Base-by-base conservation (phyloP, 2,113 vertebrate species). In the Oryzias javanicus region DNA sequence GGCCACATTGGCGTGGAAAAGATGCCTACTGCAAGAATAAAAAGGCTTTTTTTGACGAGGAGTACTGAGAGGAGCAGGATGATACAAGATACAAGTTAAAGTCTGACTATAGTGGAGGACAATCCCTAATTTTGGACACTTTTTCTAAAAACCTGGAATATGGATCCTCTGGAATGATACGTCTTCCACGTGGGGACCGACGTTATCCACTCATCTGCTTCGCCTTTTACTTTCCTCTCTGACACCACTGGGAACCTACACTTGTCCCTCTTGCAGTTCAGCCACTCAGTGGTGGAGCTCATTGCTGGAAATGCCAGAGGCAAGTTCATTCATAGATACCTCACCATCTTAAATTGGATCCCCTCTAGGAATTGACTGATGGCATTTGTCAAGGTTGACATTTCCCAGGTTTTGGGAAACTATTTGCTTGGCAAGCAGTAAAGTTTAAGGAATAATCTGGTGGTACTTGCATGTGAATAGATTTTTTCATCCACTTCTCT, bases 351-450 rank as follows among this genome's bases (percentile, higher is more conserved):
- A 68, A 84, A 83, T 65, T 79, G 81, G 70, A 83, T 60, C 55
- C 42, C 55, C 27, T 22, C 60, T 18, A 57, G 51, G 64, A 72
- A 73, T 77, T 69, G 71, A 74, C 72, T 27, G 67, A 56, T 40
- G 72, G 67, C 74, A 74, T 66, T 78, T 76, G 73, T 89, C 62
- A 86, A 81, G 86, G 84, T 80, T 86, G 82, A 89, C 65, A 42
- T 54, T 75, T 73, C 25, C 42, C 60, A 42, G 50, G 61, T 74
- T 63, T 53, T 47, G 35, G 45, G 60, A 42, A 66, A 41, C 48
- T 27, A 55, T 60, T 49, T 50, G 20, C 67, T 22, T 46, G 18
- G 56, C 52, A 75, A 56, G 62, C 69, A 76, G 35, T n/a, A 35
- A 35, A 35, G 35, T 35, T 35, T 35, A 13, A 27, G 10, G 35